Conservation (phyloP, 1,140 invertebrate genomes). For the Drosophila sp. region DNA sequence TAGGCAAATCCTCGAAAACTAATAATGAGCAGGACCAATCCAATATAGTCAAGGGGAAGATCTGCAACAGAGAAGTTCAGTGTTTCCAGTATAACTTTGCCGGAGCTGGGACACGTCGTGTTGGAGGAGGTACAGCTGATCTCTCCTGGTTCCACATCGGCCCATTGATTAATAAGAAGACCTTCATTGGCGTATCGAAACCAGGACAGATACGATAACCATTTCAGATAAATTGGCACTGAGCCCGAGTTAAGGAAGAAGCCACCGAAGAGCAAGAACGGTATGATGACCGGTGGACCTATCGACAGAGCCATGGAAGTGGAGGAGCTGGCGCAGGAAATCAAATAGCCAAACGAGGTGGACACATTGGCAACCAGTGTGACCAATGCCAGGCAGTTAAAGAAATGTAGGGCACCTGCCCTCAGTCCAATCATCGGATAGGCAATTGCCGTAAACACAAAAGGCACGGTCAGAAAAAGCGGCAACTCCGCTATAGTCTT, state of each 20-base stretch:
- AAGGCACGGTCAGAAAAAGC: constrained; percentile 91
- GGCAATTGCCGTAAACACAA: constrained; percentile 92
- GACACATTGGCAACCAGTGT: constrained; percentile 95
- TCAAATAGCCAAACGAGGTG: constrained; percentile 96
- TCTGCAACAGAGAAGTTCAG: constrained; percentile 92
- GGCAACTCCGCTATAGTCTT: constrained; percentile 96
- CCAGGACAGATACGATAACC: constrained; percentile 97
- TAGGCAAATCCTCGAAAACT: constrained; percentile 91
- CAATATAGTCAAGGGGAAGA: constrained; percentile 89
- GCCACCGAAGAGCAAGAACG: constrained; percentile 96
- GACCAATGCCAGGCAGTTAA: constrained; percentile 90
- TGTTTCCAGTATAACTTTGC: constrained; percentile 91
- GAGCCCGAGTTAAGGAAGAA: constrained; percentile 97
- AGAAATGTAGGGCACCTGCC: constrained; percentile 89
- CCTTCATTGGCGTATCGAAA: constrained; percentile 97
- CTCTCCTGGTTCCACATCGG: constrained; percentile 87
- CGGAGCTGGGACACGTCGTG: constrained; percentile 90
- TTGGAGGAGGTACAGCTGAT: constrained; percentile 90
- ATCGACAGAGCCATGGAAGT: constrained; percentile 94
- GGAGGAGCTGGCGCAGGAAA: constrained; percentile 92
- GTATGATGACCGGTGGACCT: constrained; percentile 95
- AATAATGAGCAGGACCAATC: constrained; percentile 90
- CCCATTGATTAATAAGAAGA: constrained; percentile 97
- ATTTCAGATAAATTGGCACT: constrained; percentile 94
- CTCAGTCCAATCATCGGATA: constrained; percentile 96